Evolutionary conservation across 2,888 invertebrate species (phyloP).

Genomic region (Lasioglossum lativentre): DNA sequence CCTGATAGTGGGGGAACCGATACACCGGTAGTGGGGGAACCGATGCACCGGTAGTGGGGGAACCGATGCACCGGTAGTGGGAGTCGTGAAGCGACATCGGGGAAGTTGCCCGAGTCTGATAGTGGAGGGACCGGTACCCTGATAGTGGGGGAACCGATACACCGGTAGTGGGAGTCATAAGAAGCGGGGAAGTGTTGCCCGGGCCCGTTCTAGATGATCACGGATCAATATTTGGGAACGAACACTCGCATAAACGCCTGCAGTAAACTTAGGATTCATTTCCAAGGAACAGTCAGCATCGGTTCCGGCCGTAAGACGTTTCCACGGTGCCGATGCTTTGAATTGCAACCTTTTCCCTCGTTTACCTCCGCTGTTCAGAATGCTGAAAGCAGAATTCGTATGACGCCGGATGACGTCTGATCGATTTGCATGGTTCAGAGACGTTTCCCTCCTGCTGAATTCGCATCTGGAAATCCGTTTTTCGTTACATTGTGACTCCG

Average conservation of each 20-base stretch:
- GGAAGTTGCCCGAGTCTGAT: too few species aligned
- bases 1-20: too few species aligned
- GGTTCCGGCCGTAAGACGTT: not conserved
- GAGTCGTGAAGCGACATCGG: too few species aligned
- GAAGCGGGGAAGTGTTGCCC: too few species aligned
- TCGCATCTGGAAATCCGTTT: slow-evolving; percentile 20
- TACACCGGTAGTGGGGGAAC: too few species aligned
- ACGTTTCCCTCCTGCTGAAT: not conserved
- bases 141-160: too few species aligned
- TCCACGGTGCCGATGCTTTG: not conserved
- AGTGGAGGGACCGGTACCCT: too few species aligned
- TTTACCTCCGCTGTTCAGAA: not conserved
- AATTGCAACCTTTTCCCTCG: slow-evolving; percentile 5
- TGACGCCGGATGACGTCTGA: slow-evolving; percentile 24
- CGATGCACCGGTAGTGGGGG: too few species aligned
- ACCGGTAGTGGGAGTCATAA: too few species aligned
- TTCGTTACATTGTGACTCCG: slow-evolving; percentile 23
- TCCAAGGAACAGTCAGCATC: not conserved
- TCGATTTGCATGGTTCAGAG: slow-evolving; percentile 28
- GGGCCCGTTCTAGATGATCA: too few species aligned
- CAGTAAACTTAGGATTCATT: not conserved
- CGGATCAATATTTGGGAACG: not conserved
- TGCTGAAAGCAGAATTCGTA: slow-evolving; percentile 24
- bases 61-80: too few species aligned
- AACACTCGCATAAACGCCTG: not conserved